Evolutionary conservation across 2,888 invertebrate species (phyloP), one percentile per base, ranked within the genome.

Genomic region (Asteroscopus sphinx): DNA sequence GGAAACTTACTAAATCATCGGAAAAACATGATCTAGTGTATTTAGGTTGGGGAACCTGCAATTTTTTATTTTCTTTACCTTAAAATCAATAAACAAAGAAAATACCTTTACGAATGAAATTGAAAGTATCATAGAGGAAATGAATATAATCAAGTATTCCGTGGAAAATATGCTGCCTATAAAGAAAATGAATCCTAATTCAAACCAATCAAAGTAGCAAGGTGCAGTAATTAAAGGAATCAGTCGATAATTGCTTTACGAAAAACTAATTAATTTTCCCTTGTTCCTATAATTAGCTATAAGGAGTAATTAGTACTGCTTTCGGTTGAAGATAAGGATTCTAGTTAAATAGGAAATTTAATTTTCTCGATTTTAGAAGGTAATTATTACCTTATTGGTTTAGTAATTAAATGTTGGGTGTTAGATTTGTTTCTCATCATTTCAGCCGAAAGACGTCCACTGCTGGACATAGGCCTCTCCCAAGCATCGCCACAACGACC

Each of bases 251-350:
- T 56, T 66, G 66, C 57, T 66, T 63, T 17, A 35, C 39, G 64
- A 56, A 69, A 69, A 68, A 47, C 41, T 69, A 69, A 66, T 66
- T 66, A 66, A 66, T 64, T 63, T 39, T 47, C 7, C 49, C 66
- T 42, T 69, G 66, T 66, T 66, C 48, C 30, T 56, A 69, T 66
- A 69, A 66, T 66, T 51, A 66, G 12, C 46, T 69, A 32, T 66
- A 56, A 63, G 32, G n/a, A 37, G 33, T 68, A 56, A 73, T 59
- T 57, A 54, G 39, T 54, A 59, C 54, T 54, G 74, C 45, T 44
- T 40, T 45, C 11, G 21, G 21, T 6, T 2, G 5, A 0, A 51
- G 48, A 57, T 69, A 69, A 51, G 63, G 42, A 33, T 48, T 37
- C 17, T 36, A 65, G 47, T 64, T 47, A 28, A 44, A 39, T 26